phyloP scores from a whole-genome alignment of 2,888 invertebrate genomes.

The Drosophila suboccidentalis region DNA sequence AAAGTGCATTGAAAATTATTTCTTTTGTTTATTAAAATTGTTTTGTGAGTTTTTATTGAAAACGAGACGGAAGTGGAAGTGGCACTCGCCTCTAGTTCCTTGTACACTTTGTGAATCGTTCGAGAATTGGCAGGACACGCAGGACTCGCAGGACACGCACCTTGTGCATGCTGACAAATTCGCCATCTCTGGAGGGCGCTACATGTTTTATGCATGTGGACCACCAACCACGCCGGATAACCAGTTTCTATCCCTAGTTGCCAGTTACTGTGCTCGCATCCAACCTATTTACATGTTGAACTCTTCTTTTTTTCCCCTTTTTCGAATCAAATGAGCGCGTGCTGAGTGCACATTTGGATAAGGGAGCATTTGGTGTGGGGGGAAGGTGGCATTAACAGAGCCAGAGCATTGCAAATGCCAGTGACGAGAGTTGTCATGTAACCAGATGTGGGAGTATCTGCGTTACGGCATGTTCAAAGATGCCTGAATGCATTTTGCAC shows the following conservation, averaged over 20 bases:
- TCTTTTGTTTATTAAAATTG: conserved; percentile 68
- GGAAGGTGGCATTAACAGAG: conserved; percentile 18
- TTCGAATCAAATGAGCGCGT: conserved; percentile 61
- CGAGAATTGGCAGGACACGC: not conserved
- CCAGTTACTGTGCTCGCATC: conserved; percentile 12
- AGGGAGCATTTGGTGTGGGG: not conserved
- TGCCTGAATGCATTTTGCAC: conserved; percentile 42
- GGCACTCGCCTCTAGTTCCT: conserved; percentile 16
- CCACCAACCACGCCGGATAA: conserved; percentile 27
- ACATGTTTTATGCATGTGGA: conserved; percentile 58
- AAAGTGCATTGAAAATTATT: conserved; percentile 67
- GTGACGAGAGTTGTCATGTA: conserved; percentile 40
- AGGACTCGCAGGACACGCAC: conserved; percentile 45
- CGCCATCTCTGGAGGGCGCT: conserved; percentile 25
- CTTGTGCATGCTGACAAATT: conserved; percentile 43
- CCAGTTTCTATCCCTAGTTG: conserved; percentile 20
- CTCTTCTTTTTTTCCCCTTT: conserved; percentile 18
- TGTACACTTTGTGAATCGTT: conserved; percentile 13
- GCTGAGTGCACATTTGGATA: conserved; percentile 50
- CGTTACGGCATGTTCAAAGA: conserved; percentile 42
- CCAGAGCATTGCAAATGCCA: conserved; percentile 41
- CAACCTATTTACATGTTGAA: conserved; percentile 66
- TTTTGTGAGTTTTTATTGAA: conserved; percentile 61
- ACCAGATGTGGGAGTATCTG: conserved; percentile 24
- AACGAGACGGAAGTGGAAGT: conserved; percentile 44